Evolutionary conservation across 2,113 vertebrate species (phyloP).

Genomic region (Lates calcarifer): DNA sequence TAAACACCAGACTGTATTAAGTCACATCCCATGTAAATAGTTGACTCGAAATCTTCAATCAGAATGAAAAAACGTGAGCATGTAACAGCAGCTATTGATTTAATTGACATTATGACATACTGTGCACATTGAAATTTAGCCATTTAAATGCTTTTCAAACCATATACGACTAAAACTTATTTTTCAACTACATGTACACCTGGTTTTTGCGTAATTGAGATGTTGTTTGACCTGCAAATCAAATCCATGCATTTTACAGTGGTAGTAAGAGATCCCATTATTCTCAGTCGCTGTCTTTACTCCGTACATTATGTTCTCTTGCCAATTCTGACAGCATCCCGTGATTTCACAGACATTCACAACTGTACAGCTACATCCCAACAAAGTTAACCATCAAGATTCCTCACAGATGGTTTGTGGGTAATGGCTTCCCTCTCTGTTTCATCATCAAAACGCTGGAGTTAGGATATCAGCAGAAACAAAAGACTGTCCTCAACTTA

Average conservation of each 20-base stretch:
- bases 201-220: neutral
- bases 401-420: slow-evolving; percentile 35
- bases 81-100: too few species aligned
- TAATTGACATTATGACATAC: neutral
- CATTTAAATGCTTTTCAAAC: neutral
- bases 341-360: neutral
- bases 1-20: too few species aligned
- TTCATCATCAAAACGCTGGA: slow-evolving; percentile 47
- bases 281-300: neutral
- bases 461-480: slow-evolving; percentile 68
- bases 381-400: slow-evolving; percentile 31
- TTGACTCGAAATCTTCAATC: too few species aligned
- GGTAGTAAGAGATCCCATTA: neutral
- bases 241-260: too few species aligned
- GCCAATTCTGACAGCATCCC: neutral
- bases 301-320: neutral
- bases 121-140: neutral
- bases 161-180: neutral
- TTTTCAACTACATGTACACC: neutral
- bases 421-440: slow-evolving; percentile 27
- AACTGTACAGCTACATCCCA: neutral
- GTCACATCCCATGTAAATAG: too few species aligned
- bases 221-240: too few species aligned
- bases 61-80: too few species aligned
- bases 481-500: slow-evolving; percentile 32